Evolutionary conservation across 2,113 vertebrate species (phyloP).

Genomic region (Agelaius tricolor): DNA sequence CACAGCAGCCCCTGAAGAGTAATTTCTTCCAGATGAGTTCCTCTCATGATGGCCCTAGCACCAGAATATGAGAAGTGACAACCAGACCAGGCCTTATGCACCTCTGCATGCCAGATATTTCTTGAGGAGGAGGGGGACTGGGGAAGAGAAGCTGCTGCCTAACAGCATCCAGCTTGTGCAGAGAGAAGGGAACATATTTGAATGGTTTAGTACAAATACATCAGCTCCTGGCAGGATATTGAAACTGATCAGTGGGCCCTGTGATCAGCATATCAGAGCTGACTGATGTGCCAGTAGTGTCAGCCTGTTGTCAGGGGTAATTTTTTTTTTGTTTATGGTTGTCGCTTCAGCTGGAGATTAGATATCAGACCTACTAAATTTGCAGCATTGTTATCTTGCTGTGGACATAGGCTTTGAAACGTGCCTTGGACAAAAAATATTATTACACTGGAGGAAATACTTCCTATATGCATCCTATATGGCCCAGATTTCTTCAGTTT

Average conservation of each 20-base stretch:
- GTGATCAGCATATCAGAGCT: background rate
- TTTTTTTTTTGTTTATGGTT: conserved; percentile 6
- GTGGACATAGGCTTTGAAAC: background rate
- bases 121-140: background rate
- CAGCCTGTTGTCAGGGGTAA: background rate
- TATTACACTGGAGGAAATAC: background rate
- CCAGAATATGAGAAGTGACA: conserved; percentile 7
- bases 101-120: background rate
- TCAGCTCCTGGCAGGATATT: background rate
- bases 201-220: background rate
- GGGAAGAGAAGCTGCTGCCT: background rate
- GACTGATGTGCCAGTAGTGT: background rate
- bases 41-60: background rate
- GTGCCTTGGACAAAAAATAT: background rate
- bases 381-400: background rate
- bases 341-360: background rate
- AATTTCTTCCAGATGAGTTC: background rate
- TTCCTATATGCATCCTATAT: background rate
- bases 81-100: background rate
- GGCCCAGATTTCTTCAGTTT: background rate
- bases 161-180: background rate
- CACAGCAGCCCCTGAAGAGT: background rate
- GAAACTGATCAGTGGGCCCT: background rate
- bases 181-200: background rate
- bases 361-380: background rate